phyloP scores from a whole-genome alignment of 2,113 vertebrate species.

The Scortum barcoo region DNA sequence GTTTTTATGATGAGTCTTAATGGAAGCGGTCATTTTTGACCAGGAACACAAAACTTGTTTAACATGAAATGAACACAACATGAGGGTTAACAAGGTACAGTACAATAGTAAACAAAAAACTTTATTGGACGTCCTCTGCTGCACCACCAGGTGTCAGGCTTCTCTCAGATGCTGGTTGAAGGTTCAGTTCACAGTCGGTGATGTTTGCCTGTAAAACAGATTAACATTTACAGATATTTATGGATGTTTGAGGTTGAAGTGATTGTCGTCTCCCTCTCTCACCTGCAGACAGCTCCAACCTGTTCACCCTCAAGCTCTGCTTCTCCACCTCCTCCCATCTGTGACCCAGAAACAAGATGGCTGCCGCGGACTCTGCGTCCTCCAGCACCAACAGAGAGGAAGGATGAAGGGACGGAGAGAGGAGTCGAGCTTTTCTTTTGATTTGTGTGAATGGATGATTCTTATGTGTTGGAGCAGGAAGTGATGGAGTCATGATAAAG shows the following conservation, averaged over 20 bases:
- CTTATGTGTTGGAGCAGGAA: constrained; percentile 9
- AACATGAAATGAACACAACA: too few species aligned
- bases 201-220: constrained; percentile 7
- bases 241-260: background rate
- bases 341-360: constrained; percentile 42
- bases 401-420: background rate
- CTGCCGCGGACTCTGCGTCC: background rate
- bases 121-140: too few species aligned
- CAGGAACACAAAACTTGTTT: too few species aligned
- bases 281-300: constrained; percentile 61
- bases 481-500: constrained; percentile 1
- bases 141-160: background rate
- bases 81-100: too few species aligned
- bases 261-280: background rate
- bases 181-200: background rate
- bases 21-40: too few species aligned
- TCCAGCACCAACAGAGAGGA: background rate
- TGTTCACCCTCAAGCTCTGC: constrained; percentile 71
- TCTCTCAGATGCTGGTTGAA: background rate
- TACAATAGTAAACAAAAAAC: too few species aligned
- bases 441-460: background rate
- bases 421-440: background rate
- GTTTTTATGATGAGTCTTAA: too few species aligned
- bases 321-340: constrained; percentile 72
- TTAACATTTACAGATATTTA: background rate